Evolutionary conservation across 2,113 vertebrate species (phyloP), one percentile per base, ranked within the genome.

Genomic region (Hippoglossus stenolepis): DNA sequence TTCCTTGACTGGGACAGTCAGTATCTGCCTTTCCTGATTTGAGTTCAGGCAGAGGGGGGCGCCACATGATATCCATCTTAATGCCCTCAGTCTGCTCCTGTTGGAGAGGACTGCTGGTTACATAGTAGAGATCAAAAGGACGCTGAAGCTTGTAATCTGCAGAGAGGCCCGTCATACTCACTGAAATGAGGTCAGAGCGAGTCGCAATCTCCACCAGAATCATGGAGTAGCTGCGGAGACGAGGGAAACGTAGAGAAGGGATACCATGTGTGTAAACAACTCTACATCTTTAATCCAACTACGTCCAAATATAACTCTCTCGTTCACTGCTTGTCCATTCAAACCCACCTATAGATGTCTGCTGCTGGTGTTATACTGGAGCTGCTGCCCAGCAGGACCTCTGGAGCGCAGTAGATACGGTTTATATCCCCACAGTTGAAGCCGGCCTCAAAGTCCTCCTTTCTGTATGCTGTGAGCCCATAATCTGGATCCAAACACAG

Each of bases 151-250:
- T 85, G 59, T 68, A 85, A 87, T 85, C 77, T 79, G 14, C 56
- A 59, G n/a, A 63, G 57, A 45, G 13, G 65, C 40, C 40, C 57
- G 18, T 28, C 61, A 77, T 81, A 94, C 92, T 92, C 85, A 95
- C 94, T 63, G 87, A 92, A 77, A 94, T 81, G 20, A 95, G 89
- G 73, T 94, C 85, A 78, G 87, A 91, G 57, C 93, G 89, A 82
- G 92, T 93, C 15, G 93, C 92, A 73, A 94, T 95, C 87, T 94
- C 93, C 73, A 94, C 88, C 69, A 96, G 83, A 75, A 95, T 93
- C 73, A 95, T 85, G 59, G 93, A 93, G 85, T 92, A 95, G 85
- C 95, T 96, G 84, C 60, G 78, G 67, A 57, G 63, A 69, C 23
- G 49, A 73, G 70, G 63, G 57, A 35, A 70, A 58, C 59, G 31